phyloP scores from a whole-genome alignment of 2,797 vertebrate genomes.

The Podarcis siculus region DNA sequence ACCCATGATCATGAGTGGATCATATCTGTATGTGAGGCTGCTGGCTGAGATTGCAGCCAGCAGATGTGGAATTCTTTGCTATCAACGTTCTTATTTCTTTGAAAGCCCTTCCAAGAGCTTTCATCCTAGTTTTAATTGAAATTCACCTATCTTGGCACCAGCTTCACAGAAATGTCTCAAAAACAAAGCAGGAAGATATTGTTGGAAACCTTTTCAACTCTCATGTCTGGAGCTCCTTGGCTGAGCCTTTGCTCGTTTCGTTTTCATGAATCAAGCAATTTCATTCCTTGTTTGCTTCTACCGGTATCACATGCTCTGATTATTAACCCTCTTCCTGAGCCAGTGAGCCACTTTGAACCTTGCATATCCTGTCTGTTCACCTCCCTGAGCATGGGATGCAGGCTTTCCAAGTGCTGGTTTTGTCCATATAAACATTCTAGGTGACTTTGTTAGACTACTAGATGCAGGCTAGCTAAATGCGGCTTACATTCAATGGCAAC shows the following conservation, averaged over 20 bases:
- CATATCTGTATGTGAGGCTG: background rate
- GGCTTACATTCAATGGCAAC: background rate
- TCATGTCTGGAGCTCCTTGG: background rate
- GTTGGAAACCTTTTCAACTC: background rate
- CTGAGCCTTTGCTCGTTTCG: background rate
- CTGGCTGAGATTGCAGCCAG: background rate
- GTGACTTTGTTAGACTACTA: background rate
- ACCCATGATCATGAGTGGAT: background rate
- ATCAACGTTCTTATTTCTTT: background rate
- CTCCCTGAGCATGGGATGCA: too few species aligned
- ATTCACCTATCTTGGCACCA: background rate
- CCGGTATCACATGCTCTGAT: background rate
- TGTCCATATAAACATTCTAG: background rate
- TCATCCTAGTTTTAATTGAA: background rate
- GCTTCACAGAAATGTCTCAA: background rate
- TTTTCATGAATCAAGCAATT: background rate
- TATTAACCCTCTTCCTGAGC: background rate
- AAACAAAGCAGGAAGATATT: background rate
- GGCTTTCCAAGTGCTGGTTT: background rate
- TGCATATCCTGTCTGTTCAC: background rate
- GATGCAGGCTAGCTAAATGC: background rate
- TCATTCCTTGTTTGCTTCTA: background rate
- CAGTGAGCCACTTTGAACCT: background rate
- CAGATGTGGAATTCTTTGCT: background rate
- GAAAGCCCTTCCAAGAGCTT: background rate